phyloP scores from a whole-genome alignment of 2,113 vertebrate genomes.

The Equus quagga region DNA sequence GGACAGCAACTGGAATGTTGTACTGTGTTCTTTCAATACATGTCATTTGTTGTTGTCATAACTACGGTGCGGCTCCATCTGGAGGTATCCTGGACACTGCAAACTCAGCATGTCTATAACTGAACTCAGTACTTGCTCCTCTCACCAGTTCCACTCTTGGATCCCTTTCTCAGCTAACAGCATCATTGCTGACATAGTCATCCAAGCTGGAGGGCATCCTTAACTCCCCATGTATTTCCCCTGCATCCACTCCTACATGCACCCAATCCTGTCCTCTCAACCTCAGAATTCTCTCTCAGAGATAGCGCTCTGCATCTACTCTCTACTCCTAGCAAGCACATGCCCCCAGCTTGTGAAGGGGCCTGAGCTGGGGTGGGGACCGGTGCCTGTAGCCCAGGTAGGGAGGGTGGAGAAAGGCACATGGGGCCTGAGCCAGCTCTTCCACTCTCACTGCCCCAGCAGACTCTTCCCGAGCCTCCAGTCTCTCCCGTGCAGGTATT shows the following conservation, averaged over 20 bases:
- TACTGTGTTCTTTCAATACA: background rate
- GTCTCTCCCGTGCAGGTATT: background rate
- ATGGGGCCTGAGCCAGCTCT: background rate
- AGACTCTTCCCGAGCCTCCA: background rate
- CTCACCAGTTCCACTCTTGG: background rate
- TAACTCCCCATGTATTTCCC: background rate
- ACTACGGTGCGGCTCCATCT: background rate
- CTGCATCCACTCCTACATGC: background rate
- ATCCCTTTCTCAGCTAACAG: background rate
- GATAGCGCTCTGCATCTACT: too few relatives aligned
- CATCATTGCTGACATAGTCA: background rate
- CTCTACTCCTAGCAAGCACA: background rate
- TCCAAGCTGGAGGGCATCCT: background rate
- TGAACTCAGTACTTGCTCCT: background rate
- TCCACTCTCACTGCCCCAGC: background rate
- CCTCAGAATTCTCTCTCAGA: background rate
- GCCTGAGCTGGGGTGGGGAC: background rate
- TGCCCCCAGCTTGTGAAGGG: background rate
- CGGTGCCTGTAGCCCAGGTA: background rate
- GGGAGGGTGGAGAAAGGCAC: background rate
- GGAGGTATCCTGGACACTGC: background rate
- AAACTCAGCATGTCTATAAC: background rate
- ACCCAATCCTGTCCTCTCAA: background rate
- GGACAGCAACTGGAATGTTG: background rate
- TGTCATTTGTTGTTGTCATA: background rate